A percentile compares a stretch with the other conserved stretches of the same genome.
Evolutionary conservation across 2,888 invertebrate species (phyloP).

Genomic region (Xestia rhomboidea): DNA sequence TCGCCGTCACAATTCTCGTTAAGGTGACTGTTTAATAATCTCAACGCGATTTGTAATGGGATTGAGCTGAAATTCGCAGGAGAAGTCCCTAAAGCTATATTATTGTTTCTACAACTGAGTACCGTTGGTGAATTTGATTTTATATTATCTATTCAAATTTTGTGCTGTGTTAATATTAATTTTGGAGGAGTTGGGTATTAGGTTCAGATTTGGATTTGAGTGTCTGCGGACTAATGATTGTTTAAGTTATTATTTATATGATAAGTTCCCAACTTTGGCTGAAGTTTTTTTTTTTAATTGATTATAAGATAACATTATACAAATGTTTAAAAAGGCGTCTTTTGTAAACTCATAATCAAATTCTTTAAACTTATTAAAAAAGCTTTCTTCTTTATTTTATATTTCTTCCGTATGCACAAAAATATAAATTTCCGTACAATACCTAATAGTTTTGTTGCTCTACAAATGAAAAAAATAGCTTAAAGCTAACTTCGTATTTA

Average conservation of each 20-base stretch:
- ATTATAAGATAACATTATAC: not conserved
- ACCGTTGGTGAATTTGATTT: conserved; percentile 71
- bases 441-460: conserved; percentile 10
- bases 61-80: conserved; percentile 81
- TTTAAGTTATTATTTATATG: conserved; percentile 2
- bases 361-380: not conserved
- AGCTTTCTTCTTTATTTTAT: not conserved
- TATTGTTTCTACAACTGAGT: conserved; percentile 76
- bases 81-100: conserved; percentile 70
- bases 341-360: not conserved
- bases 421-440: not conserved
- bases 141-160: conserved; percentile 65
- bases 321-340: not conserved
- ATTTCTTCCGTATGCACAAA: not conserved
- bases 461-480: conserved; percentile 44
- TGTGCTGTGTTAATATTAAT: conserved; percentile 62
- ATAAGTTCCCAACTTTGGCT: not conserved
- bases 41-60: conserved; percentile 85
- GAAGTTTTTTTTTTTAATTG: not conserved
- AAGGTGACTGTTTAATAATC: conserved; percentile 87
- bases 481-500: conserved; percentile 58
- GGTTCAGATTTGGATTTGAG: conserved; percentile 15
- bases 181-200: conserved; percentile 47
- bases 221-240: conserved; percentile 7
- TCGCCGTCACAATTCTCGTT: conserved; percentile 78